Evolutionary conservation across 2,113 vertebrate species (phyloP), one percentile per base, ranked within the genome.

Genomic region (Syrrhaptes paradoxus): DNA sequence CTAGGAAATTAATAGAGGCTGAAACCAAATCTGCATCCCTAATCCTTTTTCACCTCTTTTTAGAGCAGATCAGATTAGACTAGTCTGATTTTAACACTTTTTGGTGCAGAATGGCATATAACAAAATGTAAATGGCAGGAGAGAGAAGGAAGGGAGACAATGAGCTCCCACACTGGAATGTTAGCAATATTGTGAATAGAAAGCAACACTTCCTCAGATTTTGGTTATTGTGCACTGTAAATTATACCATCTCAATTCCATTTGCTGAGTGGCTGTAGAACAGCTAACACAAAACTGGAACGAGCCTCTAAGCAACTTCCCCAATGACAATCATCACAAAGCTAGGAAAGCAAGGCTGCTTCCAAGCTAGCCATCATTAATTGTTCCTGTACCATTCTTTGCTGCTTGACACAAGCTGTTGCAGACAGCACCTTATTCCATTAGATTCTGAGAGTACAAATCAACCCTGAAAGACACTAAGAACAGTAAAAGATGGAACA

Each of bases 21-120:
- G 73, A 94, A 67, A 97, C 92, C 89, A 96, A 89, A 62, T 85
- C 83, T 80, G 66, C 58, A 51, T 87, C 51, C 38, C 78, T 92
- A 97, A 95, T 78, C 46, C 43, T 48, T 93, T 94, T 96, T 94
- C 81, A 94, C 75, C n/a, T 81, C 71, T 84, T 85, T 93, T 91
- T 49, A 62, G 59, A 77, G 72, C 62, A 67, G 34, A 90, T 71
- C 82, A 85, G 87, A 85, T 86, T 67, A 96, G 36, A 92, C 29
- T 86, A 68, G n/a, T 38, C 58, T 87, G 46, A 72, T 89, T 97
- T 96, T 87, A 83, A 91, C 38, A 83, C 32, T 45, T 63, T 80
- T 54, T 14, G 22, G 18, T 54, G 48, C 34, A 61, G 67, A 63
- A 86, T 25, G 75, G 32, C 36, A 11, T 41, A 61, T 32, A 55